Base-by-base conservation (phyloP, 1,140 invertebrate species). In the Mactra quadrangularis region DNA sequence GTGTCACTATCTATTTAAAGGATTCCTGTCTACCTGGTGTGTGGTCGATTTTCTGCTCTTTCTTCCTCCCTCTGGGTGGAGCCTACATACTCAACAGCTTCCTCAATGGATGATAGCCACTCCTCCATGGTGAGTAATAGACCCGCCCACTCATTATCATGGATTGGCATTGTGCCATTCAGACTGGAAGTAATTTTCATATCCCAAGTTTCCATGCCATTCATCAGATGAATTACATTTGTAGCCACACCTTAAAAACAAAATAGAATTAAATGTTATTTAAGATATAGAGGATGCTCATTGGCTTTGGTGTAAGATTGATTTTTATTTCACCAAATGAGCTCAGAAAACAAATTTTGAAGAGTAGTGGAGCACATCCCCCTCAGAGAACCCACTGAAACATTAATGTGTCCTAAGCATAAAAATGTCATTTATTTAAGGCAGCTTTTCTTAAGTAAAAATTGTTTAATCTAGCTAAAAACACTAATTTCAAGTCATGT, bases 241-340 rank as follows among this genome's bases (percentile, higher is more conserved):
- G 86, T 87, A 25, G 91, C 92, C 7, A 93, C 89, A 74, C 91
- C 91, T 91, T n/a, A n/a, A n/a, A n/a, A n/a, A n/a, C n/a, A n/a
- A n/a, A n/a, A n/a, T n/a, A n/a, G n/a, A n/a, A n/a, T n/a, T n/a
- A n/a, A n/a, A n/a, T n/a, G n/a, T n/a, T n/a, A n/a, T n/a, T n/a
- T n/a, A n/a, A n/a, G n/a, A n/a, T n/a, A n/a, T n/a, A n/a, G n/a
- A n/a, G n/a, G n/a, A n/a, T n/a, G n/a, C n/a, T n/a, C n/a, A n/a
- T n/a, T n/a, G n/a, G n/a, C n/a, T n/a, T n/a, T n/a, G n/a, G n/a
- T n/a, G n/a, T n/a, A n/a, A n/a, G n/a, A n/a, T n/a, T n/a, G n/a
- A n/a, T n/a, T n/a, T n/a, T n/a, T n/a, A n/a, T n/a, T n/a, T n/a
- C n/a, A n/a, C n/a, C n/a, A n/a, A n/a, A n/a, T n/a, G n/a, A n/a